Conservation (phyloP, 1,140 invertebrate genomes). For the Sitophilus oryzae region DNA sequence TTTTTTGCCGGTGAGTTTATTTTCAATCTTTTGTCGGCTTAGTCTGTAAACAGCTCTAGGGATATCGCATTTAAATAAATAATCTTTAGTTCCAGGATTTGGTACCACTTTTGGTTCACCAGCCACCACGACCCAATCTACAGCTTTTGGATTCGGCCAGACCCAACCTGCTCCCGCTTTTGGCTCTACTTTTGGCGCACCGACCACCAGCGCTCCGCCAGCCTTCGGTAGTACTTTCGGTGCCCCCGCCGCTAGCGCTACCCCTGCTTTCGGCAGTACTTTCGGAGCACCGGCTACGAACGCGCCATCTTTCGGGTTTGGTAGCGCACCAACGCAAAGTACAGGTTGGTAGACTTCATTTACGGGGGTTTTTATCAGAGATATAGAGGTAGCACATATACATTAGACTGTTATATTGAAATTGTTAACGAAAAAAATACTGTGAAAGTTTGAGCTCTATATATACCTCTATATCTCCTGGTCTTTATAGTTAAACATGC, state of each 20-base stretch:
- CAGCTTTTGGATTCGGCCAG: slow-evolving; percentile 21
- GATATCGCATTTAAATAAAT: too few species aligned
- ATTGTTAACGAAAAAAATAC: too few species aligned
- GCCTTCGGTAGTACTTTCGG: slow-evolving; percentile 29
- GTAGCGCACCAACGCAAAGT: slow-evolving; percentile 35
- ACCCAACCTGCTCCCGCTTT: slow-evolving; percentile 24
- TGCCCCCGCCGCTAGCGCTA: slow-evolving; percentile 14
- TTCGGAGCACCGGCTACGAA: slow-evolving; percentile 44
- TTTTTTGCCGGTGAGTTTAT: too few species aligned
- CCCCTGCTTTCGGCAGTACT: slow-evolving; percentile 37
- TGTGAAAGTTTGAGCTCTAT: too few species aligned
- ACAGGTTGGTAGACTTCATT: slow-evolving; percentile 25
- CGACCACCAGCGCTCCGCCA: slow-evolving; percentile 26
- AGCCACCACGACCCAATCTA: slow-evolving; percentile 17
- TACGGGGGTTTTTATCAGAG: too few species aligned
- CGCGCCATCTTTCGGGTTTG: slow-evolving; percentile 45
- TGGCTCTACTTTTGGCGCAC: slow-evolving; percentile 34
- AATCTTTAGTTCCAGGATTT: slow-evolving; percentile 24
- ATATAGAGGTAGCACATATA: too few species aligned
- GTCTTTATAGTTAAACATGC: too few species aligned
- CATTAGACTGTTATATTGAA: too few species aligned
- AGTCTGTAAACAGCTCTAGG: too few species aligned
- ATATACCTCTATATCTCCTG: too few species aligned
- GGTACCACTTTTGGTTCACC: slow-evolving; percentile 22
- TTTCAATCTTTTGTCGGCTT: too few species aligned